Base-by-base conservation (phyloP, 2,797 vertebrate genomes). In the Pyrrhura leucotis region DNA sequence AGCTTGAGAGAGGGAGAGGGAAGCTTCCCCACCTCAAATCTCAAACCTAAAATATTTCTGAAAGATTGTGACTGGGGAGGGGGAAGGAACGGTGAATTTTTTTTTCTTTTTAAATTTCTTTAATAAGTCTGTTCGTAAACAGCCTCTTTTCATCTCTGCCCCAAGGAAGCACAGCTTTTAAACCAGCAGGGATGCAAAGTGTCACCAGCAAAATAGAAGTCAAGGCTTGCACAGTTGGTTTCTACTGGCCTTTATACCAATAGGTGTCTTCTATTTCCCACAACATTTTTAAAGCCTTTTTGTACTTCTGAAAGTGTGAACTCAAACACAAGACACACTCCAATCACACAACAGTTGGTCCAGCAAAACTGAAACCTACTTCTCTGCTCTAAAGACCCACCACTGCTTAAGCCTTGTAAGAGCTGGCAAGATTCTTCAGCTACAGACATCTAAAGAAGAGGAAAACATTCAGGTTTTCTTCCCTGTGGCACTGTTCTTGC, bases 1-100 rank as follows among this genome's bases (percentile, higher is more conserved):
- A 93, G 93, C 93, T 80, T 61, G 71, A 85, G 85, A 93, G 89
- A 88, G 89, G 93, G 87, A 94, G 73, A 94, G 71, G 93, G 88
- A 90, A 93, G 92, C 81, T 93, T 95, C 88, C 88, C 89, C 81
- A 87, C 87, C 85, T 95, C 91, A 93, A 95, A 66, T 66, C 93
- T 67, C 58, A 93, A 85, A 92, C 61, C 65, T 66, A 96, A 91
- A 95, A 89, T 62, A 92, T 79, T 97, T 95, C 68, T 93, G 92
- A 94, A 94, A 92, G 91, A 67, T 77, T 95, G 68, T 3, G 6
- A 62, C 80, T 85, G 40, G 62, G 25, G 59, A 93, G 72, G 35
- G 82, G 84, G 54, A 69, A 75, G 72, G 88, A 83, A 63, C 0
- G 0, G 58, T 48, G 37, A 61, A 7, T 45, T 16, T 6, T 25